Conservation (phyloP, 2,888 invertebrate species). For the Carpatolechia fugitivella region DNA sequence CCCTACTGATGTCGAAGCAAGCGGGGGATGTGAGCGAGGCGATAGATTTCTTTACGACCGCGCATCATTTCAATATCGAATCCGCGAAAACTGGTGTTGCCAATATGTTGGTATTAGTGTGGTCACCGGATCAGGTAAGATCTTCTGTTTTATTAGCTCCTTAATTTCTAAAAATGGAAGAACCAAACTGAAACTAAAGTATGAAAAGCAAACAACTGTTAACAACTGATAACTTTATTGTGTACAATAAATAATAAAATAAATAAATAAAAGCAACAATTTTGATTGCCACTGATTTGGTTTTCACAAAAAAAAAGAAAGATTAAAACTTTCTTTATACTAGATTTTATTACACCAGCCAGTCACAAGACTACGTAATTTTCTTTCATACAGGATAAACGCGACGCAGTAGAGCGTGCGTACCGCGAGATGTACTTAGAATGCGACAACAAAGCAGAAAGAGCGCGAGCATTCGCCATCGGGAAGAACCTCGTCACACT, state of each 20-base stretch:
- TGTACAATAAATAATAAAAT: too few species aligned
- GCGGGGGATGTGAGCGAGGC: slow-evolving; percentile 92
- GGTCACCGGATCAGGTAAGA: slow-evolving; percentile 86
- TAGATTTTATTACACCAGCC: background rate
- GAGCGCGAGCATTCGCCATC: slow-evolving; percentile 62
- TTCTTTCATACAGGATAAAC: slow-evolving; percentile 81
- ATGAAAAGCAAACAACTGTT: too few species aligned
- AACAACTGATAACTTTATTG: too few species aligned
- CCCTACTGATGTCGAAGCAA: slow-evolving; percentile 85
- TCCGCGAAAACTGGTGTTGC: slow-evolving; percentile 85
- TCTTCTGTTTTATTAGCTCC: background rate
- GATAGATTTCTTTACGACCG: slow-evolving; percentile 91
- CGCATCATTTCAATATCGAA: slow-evolving; percentile 87
- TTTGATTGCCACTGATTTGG: too few species aligned
- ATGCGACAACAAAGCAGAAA: slow-evolving; percentile 68
- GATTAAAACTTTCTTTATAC: too few species aligned
- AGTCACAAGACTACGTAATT: too few species aligned
- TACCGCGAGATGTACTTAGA: slow-evolving; percentile 86
- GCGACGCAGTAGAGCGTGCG: slow-evolving; percentile 87
- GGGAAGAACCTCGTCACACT: slow-evolving; percentile 54
- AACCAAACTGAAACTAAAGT: too few species aligned
- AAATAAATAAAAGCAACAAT: too few species aligned
- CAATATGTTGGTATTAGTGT: slow-evolving; percentile 88
- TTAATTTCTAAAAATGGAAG: too few species aligned
- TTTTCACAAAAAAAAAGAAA: too few species aligned